Evolutionary conservation across 2,888 invertebrate species (phyloP).

Genomic region (Petrolisthes cinctipes): DNA sequence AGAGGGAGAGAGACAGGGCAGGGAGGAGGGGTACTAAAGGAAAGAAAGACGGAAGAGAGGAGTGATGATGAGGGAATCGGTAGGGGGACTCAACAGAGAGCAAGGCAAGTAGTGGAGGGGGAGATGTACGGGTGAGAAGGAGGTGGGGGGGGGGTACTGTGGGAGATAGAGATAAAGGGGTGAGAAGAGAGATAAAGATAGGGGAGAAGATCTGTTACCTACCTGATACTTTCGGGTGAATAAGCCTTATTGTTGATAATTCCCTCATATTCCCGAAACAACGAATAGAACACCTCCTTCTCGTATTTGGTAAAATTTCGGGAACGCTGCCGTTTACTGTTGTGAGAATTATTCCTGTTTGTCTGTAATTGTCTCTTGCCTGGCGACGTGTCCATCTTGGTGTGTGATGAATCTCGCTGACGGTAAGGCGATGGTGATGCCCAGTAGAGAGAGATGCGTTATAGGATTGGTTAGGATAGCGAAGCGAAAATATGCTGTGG

Average conservation of each 20-base stretch:
- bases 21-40: background rate
- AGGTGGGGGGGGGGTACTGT: background rate
- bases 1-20: background rate
- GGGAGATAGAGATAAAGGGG: slow-evolving; percentile 1
- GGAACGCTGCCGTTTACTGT: slow-evolving; percentile 31
- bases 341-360: background rate
- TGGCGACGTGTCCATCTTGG: slow-evolving; percentile 13
- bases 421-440: background rate
- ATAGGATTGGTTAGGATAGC: background rate
- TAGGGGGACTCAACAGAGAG: background rate
- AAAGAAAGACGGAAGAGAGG: background rate
- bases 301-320: slow-evolving; percentile 52
- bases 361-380: background rate
- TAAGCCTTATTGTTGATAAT: slow-evolving; percentile 37
- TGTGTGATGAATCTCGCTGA: background rate
- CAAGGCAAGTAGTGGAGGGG: background rate
- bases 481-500: background rate
- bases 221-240: slow-evolving; percentile 37
- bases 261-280: slow-evolving; percentile 30
- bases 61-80: background rate
- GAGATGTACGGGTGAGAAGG: background rate
- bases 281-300: slow-evolving; percentile 47
- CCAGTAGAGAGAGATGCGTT: background rate
- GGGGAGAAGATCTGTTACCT: background rate
- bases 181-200: background rate